A percentile compares a stretch with the other conserved stretches of the same genome.
Evolutionary conservation across 2,888 invertebrate genomes (phyloP).

Genomic region (Lathronympha strigana): DNA sequence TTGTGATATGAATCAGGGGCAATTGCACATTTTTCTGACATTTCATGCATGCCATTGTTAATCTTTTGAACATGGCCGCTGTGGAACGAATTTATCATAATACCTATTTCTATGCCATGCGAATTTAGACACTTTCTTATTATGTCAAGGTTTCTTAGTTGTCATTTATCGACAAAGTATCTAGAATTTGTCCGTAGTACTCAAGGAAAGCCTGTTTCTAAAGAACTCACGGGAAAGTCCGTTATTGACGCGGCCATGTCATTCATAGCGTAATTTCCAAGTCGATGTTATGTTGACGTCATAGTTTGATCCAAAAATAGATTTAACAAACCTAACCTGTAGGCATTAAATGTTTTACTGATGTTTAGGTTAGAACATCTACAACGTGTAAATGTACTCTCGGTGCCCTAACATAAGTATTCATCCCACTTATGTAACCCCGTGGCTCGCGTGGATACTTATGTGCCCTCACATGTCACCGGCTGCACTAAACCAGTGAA

Average conservation of each 20-base stretch:
- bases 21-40: neutral
- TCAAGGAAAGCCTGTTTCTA: neutral
- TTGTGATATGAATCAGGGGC: slow-evolving; percentile 6
- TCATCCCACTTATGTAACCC: too few species aligned
- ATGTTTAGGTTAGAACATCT: slow-evolving; percentile 4
- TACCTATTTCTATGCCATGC: too few species aligned
- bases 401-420: neutral
- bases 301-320: slow-evolving; percentile 11
- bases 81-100: neutral
- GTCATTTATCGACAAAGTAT: neutral
- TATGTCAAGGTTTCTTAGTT: too few species aligned
- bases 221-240: slow-evolving; percentile 8
- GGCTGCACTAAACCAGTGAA: too few species aligned
- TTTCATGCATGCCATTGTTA: neutral
- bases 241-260: neutral
- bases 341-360: neutral
- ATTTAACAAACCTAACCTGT: neutral
- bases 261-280: slow-evolving; percentile 11
- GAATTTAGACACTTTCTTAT: neutral
- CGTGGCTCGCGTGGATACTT: too few species aligned
- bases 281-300: slow-evolving; percentile 13
- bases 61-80: neutral
- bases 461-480: too few species aligned
- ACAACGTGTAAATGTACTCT: neutral
- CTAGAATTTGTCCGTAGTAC: neutral